Conservation (phyloP, 1,140 invertebrate species). For the Yoshiicerus persimilis region DNA sequence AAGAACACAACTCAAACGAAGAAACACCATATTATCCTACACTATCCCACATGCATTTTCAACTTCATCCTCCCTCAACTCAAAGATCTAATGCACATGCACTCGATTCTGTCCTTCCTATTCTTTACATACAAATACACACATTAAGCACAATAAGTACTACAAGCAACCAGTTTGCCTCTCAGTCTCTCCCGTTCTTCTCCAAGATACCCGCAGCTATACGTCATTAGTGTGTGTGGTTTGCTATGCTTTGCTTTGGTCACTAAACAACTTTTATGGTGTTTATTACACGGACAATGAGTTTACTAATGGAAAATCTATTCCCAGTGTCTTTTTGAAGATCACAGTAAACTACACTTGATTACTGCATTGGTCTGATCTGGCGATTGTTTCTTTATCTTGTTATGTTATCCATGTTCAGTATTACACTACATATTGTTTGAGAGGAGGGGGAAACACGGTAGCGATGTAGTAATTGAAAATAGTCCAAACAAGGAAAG, state of each 20-base stretch:
- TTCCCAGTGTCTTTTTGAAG: too few relatives aligned
- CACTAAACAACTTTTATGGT: background rate
- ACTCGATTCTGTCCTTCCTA: background rate
- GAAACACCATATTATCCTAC: background rate
- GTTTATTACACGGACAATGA: background rate
- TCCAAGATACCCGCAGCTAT: background rate
- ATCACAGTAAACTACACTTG: too few relatives aligned
- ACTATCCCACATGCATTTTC: background rate
- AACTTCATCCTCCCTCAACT: background rate
- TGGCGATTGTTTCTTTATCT: too few relatives aligned
- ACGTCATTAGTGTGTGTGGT: too few relatives aligned
- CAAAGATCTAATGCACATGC: background rate
- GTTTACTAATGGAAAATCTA: background rate
- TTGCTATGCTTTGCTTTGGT: background rate
- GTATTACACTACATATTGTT: too few relatives aligned
- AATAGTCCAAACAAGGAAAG: background rate
- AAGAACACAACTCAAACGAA: background rate
- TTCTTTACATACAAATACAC: background rate
- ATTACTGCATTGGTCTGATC: too few relatives aligned
- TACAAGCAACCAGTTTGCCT: background rate
- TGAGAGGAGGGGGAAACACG: background rate
- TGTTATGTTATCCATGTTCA: background rate
- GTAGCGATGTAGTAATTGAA: background rate
- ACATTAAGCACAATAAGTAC: background rate
- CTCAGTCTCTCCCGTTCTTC: background rate